Evolutionary conservation across 2,113 vertebrate species (phyloP).

Genomic region (Apus apus): DNA sequence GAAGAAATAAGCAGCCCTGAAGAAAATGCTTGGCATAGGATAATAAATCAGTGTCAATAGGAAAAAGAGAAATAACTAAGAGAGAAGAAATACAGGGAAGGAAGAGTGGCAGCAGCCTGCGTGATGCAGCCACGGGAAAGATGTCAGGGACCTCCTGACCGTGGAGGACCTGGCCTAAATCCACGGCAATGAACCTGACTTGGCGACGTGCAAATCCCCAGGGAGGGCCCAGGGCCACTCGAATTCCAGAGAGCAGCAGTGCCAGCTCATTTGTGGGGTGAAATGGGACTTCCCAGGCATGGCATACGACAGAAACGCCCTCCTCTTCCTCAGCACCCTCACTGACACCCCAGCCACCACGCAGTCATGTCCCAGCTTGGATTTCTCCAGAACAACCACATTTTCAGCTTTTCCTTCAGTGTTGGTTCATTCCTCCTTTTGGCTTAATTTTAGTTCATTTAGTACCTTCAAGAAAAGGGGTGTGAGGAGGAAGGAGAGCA

Average conservation of each 20-base stretch:
- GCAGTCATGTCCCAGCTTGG: fast-evolving
- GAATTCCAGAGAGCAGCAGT: neutral
- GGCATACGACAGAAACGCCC: fast-evolving
- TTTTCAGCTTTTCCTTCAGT: neutral
- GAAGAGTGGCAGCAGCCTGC: neutral
- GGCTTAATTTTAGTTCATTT: neutral
- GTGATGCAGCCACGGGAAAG: neutral
- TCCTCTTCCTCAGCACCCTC: neutral
- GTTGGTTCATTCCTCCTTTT: neutral
- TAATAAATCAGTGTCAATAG: neutral
- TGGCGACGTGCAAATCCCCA: neutral
- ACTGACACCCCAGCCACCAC: fast-evolving
- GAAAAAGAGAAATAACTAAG: neutral
- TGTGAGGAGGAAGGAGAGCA: neutral
- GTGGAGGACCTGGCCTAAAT: neutral
- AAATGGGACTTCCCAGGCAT: neutral
- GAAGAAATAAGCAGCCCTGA: neutral
- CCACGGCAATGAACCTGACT: neutral
- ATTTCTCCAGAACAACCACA: neutral
- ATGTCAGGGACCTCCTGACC: neutral
- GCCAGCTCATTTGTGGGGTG: fast-evolving
- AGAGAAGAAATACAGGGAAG: fast-evolving
- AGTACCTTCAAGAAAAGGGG: neutral
- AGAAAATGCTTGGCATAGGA: fast-evolving
- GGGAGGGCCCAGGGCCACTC: neutral